A percentile compares a stretch with the other conserved stretches of the same genome.
phyloP scores from a whole-genome alignment of 2,888 invertebrate genomes.

The Microplitis deprimator region DNA sequence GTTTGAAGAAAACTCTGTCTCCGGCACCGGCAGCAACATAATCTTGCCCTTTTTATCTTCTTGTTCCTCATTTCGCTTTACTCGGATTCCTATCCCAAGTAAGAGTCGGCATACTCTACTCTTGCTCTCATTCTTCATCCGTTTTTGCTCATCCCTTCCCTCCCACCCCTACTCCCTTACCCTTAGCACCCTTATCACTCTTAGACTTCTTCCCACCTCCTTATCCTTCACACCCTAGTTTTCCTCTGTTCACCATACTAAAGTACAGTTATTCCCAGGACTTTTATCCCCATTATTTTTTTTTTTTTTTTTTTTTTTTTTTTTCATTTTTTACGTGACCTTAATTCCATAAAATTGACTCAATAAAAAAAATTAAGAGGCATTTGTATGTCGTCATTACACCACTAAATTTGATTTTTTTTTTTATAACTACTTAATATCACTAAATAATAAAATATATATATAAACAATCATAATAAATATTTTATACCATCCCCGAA shows the following conservation, averaged over 20 bases:
- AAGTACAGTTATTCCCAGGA: constrained; percentile 4
- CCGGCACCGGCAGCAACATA: background rate
- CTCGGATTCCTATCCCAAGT: background rate
- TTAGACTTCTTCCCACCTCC: background rate
- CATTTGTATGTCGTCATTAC: background rate
- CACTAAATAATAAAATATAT: background rate
- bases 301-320: background rate
- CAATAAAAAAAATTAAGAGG: constrained; percentile 7
- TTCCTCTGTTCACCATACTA: constrained; percentile 3
- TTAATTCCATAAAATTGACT: constrained; percentile 25
- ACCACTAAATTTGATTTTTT: background rate
- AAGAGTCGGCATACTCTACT: background rate
- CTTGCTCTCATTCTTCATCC: background rate
- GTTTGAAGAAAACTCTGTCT: background rate
- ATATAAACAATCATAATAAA: too few species aligned
- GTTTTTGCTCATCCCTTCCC: background rate
- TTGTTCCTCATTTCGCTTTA: background rate
- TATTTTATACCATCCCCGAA: too few species aligned
- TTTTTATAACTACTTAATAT: background rate
- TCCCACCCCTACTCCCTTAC: background rate
- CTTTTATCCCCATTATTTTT: constrained; percentile 2
- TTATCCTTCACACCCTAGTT: constrained; percentile 18
- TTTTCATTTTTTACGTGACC: constrained; percentile 9
- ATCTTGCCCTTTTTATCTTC: background rate
- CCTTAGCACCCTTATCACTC: constrained; percentile 3